Evolutionary conservation across 2,888 invertebrate species (phyloP), one percentile per base, ranked within the genome.

Genomic region (Apantesis nais): DNA sequence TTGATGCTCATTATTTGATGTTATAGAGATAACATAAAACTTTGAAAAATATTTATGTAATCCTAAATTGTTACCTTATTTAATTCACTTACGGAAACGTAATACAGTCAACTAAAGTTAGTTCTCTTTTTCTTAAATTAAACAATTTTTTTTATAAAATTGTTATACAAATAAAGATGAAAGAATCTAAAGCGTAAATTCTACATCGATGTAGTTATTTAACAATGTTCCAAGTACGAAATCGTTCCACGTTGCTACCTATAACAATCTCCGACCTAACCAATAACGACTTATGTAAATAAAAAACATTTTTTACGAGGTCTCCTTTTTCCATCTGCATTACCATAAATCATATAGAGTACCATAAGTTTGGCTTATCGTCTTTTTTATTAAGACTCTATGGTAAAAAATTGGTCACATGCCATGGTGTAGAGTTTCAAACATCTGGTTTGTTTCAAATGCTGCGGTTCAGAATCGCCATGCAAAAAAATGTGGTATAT

Each of bases 301-400:
- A 62, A 68, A 60, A 55, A 22, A 16, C 31, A 16, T 74, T 72
- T 77, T 75, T 78, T 76, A 34, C 48, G 52, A 8, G 7, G 22
- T 25, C 58, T 62, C 80, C 82, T 68, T 25, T 70, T 80, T 88
- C 87, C 73, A 71, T 87, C 83, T 61, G 37, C 86, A 73, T 72
- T 68, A 55, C 34, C 83, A 86, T 89, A 88, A 90, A 90, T 91
- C 89, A 89, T 85, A 73, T 78, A 78, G 82, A 85, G 83, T 78
- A 86, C 84, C 86, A 78, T 78, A 84, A 82, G 85, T 82, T 83
- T 79, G 75, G 78, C 78, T 85, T 87, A 82, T 78, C 72, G 76
- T 71, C 75, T 76, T 81, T 77, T 83, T 75, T 74, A 69, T 65
- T 9, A 55, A 37, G 34, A 48, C 76, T 68, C 60, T 31, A 44